Conservation (phyloP, 2,888 invertebrate genomes). For the Helleia helle region DNA sequence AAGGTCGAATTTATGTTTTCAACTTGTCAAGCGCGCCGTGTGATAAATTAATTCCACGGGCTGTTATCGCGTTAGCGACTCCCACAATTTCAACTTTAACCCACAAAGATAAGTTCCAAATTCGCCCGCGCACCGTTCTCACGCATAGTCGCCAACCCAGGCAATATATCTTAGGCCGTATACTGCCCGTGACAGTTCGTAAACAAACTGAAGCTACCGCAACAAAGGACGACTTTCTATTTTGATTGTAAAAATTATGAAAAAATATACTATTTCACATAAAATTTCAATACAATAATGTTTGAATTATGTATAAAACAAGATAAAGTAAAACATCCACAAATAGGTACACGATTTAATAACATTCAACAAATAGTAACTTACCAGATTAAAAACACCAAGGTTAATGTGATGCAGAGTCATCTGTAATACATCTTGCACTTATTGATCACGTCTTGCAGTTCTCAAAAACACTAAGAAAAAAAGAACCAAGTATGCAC, state of each 20-base stretch:
- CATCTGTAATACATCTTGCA: conserved; percentile 71
- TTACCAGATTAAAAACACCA: conserved; percentile 58
- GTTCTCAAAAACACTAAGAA: conserved; percentile 66
- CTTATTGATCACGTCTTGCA: conserved; percentile 73
- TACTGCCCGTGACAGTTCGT: conserved; percentile 75
- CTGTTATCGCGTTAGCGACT: conserved; percentile 47
- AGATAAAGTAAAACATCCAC: conserved; percentile 12
- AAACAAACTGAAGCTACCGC: conserved; percentile 75
- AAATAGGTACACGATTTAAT: neutral
- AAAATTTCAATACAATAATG: neutral
- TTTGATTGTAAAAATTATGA: conserved; percentile 2
- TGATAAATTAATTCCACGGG: conserved; percentile 75
- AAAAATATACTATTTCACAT: neutral
- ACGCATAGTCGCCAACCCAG: conserved; percentile 74
- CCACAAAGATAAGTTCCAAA: conserved; percentile 24
- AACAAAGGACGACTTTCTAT: conserved; percentile 51
- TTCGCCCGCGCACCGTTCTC: conserved; percentile 37
- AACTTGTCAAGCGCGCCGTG: conserved; percentile 75
- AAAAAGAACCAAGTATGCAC: conserved; percentile 67
- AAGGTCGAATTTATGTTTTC: conserved; percentile 76
- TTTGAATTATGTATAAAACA: conserved; percentile 12
- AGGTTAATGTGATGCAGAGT: conserved; percentile 50
- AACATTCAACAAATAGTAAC: conserved; percentile 23
- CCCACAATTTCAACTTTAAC: conserved; percentile 31
- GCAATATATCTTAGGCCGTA: conserved; percentile 75